These are phyloP conservation scores for Stichodactyla helianthus DNA, from an alignment of 64 coral and sea anemone species.

Conservation along the genomic window DNA sequence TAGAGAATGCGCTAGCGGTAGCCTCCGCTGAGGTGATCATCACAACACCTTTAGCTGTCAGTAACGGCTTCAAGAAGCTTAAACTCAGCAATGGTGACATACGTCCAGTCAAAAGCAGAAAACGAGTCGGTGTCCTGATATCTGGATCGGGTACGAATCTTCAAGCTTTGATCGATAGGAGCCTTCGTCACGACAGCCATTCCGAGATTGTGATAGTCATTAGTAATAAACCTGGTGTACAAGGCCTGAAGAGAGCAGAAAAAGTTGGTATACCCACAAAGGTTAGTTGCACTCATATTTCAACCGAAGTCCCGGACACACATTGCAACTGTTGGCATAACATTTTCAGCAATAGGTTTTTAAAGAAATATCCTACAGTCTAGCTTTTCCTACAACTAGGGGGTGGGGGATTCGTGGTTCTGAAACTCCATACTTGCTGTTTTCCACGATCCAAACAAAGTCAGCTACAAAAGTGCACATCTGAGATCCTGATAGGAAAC, in stretches of 20 bases:
- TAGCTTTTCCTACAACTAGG: too few relatives aligned
- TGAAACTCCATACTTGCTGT: too few relatives aligned
- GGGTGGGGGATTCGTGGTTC: too few relatives aligned
- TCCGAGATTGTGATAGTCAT: slow-evolving; percentile 86
- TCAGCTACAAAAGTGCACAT: too few relatives aligned
- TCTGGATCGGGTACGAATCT: slow-evolving; percentile 95
- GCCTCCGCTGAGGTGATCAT: slow-evolving; percentile 12
- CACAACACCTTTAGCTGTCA: not conserved
- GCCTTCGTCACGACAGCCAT: slow-evolving; percentile 55
- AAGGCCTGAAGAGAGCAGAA: slow-evolving; percentile 76
- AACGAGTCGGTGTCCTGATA: slow-evolving; percentile 84
- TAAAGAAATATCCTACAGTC: too few relatives aligned
- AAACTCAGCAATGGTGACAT: slow-evolving; percentile 44
- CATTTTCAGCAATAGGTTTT: too few relatives aligned
- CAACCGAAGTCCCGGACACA: too few relatives aligned
- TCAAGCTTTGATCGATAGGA: slow-evolving; percentile 80
- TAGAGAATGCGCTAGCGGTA: slow-evolving; percentile 32
- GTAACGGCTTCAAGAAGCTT: slow-evolving; percentile 28
- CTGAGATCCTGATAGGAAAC: too few relatives aligned
- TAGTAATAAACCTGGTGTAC: slow-evolving; percentile 73
- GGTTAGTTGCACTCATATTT: slow-evolving; percentile 28
- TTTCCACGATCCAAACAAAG: too few relatives aligned
- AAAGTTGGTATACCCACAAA: slow-evolving; percentile 79
- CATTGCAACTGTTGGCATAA: too few relatives aligned
- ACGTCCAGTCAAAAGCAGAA: not conserved